Percentiles rank a stretch among this genome's conserved stretches.
Evolutionary conservation across 2,888 invertebrate genomes (phyloP).

Genomic region (Oxycera nigricornis): DNA sequence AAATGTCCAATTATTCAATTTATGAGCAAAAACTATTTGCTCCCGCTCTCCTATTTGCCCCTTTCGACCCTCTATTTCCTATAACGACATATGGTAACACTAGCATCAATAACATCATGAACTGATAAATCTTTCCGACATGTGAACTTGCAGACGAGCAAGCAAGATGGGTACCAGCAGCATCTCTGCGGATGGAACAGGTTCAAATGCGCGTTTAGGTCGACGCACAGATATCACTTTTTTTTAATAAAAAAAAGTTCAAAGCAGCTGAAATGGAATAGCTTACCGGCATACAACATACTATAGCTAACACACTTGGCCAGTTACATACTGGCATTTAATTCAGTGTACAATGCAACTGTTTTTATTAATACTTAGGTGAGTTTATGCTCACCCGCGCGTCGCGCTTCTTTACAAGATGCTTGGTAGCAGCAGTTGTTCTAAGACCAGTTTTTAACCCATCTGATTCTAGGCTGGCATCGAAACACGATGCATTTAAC

Average conservation of each 20-base stretch:
- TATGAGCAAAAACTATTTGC: no score
- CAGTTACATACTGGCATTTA: constrained; percentile 32
- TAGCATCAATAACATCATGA: no score
- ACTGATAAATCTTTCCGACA: constrained; percentile 45
- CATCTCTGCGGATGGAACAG: constrained; percentile 11
- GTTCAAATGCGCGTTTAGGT: constrained; percentile 10
- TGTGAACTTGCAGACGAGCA: constrained; percentile 6
- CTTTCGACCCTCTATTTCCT: no score
- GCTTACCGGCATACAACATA: constrained; percentile 20
- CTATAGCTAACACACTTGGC: constrained; percentile 23
- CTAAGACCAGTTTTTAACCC: not conserved
- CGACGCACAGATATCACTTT: not conserved
- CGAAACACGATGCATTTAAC: no score
- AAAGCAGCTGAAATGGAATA: constrained; percentile 37
- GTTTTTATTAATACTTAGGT: constrained; percentile 16
- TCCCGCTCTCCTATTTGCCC: no score
- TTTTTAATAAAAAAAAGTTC: constrained; percentile 14
- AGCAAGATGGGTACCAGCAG: not conserved
- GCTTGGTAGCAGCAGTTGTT: no score
- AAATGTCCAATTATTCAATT: no score
- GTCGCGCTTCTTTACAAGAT: constrained; percentile 13
- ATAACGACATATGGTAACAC: no score
- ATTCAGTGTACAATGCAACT: constrained; percentile 26
- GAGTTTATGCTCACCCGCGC: constrained; percentile 18
- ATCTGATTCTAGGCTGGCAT: no score